Evolutionary conservation across 2,888 invertebrate species (phyloP).

Genomic region (Podotricha telesiphe): DNA sequence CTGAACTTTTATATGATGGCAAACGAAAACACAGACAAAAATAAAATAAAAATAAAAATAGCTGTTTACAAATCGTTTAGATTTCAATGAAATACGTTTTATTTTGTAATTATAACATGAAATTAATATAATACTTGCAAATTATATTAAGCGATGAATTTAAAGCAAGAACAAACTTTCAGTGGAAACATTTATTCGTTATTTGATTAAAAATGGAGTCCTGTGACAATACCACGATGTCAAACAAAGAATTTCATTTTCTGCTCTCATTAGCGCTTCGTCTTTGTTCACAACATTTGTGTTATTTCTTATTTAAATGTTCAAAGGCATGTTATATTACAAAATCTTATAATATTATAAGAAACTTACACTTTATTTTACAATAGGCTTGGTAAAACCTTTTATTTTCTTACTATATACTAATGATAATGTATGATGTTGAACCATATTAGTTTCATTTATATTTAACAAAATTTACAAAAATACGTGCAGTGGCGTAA

Average conservation of each 20-base stretch:
- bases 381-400: too few species aligned
- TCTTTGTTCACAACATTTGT: constrained; percentile 17
- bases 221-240: constrained; percentile 25
- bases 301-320: constrained; percentile 15
- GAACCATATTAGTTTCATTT: too few species aligned
- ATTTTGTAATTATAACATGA: background rate
- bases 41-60: background rate
- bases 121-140: constrained; percentile 12
- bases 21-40: background rate
- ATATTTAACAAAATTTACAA: too few species aligned
- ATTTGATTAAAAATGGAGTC: constrained; percentile 30
- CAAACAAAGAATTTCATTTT: constrained; percentile 32
- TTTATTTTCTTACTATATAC: too few species aligned
- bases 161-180: constrained; percentile 11
- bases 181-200: constrained; percentile 13
- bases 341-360: background rate
- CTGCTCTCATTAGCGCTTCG: constrained; percentile 30
- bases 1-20: background rate
- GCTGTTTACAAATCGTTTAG: background rate
- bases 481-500: too few species aligned
- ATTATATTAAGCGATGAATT: constrained; percentile 11
- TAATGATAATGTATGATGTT: too few species aligned
- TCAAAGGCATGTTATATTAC: constrained; percentile 5
- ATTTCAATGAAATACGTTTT: background rate
- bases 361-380: background rate